These are phyloP conservation scores for Ptychobarbus kaznakovi DNA, from an alignment of 2,797 vertebrate species.

Conservation along the genomic window DNA sequence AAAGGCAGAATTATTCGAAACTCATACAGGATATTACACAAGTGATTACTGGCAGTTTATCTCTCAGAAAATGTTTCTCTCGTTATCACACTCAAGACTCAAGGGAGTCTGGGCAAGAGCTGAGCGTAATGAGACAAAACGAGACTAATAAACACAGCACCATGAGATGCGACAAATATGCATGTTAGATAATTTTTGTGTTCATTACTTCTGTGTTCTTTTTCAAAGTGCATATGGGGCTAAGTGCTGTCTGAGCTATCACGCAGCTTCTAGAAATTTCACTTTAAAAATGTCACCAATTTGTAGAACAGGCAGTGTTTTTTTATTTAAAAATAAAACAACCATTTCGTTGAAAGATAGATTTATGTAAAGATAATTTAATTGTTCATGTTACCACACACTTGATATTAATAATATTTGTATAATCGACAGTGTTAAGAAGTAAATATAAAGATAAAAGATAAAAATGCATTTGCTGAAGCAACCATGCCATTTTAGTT, in stretches of 20 bases:
- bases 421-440: background rate
- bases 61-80: conserved; percentile 30
- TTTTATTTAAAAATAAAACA: background rate
- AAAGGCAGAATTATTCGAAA: conserved; percentile 34
- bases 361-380: too few relatives aligned
- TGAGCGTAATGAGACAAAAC: conserved; percentile 44
- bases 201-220: background rate
- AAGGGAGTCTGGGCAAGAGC: conserved; percentile 42
- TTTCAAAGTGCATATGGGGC: background rate
- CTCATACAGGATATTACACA: conserved; percentile 32
- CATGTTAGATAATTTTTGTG: background rate
- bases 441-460: background rate
- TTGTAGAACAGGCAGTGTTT: background rate
- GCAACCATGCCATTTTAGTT: background rate
- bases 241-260: background rate
- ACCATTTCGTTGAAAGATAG: background rate
- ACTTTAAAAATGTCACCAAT: background rate
- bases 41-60: conserved; percentile 37
- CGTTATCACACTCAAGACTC: conserved; percentile 24
- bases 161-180: conserved; percentile 15
- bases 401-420: too few relatives aligned
- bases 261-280: background rate
- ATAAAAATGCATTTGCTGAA: background rate
- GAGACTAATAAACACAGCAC: conserved; percentile 30
- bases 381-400: too few relatives aligned